A percentile compares a stretch with the other conserved stretches of the same genome.
phyloP scores from a whole-genome alignment of 2,797 vertebrate genomes.

The Monodelphis domestica region DNA sequence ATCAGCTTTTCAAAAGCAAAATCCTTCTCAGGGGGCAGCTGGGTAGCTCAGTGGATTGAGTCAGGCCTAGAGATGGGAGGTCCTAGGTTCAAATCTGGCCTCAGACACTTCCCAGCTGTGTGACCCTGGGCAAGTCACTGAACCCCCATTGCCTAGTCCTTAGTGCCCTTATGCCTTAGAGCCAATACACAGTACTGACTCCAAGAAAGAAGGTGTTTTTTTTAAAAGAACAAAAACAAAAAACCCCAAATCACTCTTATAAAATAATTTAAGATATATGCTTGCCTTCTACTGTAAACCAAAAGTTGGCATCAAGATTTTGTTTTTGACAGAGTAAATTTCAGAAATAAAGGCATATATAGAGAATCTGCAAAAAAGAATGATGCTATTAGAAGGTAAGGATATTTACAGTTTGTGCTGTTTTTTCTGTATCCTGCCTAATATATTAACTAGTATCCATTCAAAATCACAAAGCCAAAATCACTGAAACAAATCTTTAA shows the following conservation, averaged over 20 bases:
- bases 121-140: too few species aligned
- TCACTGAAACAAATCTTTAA: not conserved
- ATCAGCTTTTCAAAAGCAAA: too few species aligned
- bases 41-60: too few species aligned
- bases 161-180: too few species aligned
- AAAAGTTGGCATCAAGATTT: not conserved
- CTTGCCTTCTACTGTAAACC: not conserved
- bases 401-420: not conserved
- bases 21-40: too few species aligned
- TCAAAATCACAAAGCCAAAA: not conserved
- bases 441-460: not conserved
- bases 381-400: not conserved
- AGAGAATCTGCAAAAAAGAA: not conserved
- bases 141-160: too few species aligned
- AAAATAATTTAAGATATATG: not conserved
- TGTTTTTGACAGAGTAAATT: not conserved
- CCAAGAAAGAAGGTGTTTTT: too few species aligned
- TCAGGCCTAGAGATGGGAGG: too few species aligned
- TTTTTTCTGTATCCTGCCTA: not conserved
- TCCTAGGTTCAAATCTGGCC: too few species aligned
- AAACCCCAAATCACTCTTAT: not conserved
- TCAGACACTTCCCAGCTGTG: too few species aligned
- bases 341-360: not conserved
- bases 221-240: too few species aligned
- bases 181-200: too few species aligned